These are phyloP conservation scores for Tuta absoluta DNA, from an alignment of 2,888 invertebrate species.

Conservation along the genomic window DNA sequence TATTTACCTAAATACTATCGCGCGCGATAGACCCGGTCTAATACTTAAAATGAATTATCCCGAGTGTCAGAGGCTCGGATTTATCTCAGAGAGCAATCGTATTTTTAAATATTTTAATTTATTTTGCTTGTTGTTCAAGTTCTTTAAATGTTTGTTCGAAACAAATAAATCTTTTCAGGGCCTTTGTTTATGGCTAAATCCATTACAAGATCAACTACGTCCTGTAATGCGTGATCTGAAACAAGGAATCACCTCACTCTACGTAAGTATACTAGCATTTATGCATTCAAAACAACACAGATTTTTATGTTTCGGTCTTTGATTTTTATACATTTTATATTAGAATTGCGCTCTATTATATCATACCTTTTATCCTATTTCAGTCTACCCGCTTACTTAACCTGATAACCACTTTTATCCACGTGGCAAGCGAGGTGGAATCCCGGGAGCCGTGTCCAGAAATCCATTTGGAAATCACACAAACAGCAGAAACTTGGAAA, in stretches of 20 bases:
- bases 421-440: conserved; percentile 59
- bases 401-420: conserved; percentile 65
- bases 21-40: too few species aligned
- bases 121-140: too few species aligned
- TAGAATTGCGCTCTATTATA: too few species aligned
- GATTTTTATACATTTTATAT: too few species aligned
- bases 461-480: conserved; percentile 52
- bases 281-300: too few species aligned
- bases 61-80: too few species aligned
- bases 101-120: too few species aligned
- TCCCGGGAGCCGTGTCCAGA: conserved; percentile 60
- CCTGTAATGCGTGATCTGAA: conserved; percentile 71
- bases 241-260: conserved; percentile 66
- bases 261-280: conserved; percentile 55
- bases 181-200: conserved; percentile 72
- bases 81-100: too few species aligned
- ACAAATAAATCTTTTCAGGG: conserved; percentile 51
- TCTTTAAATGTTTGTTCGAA: neutral
- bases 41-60: too few species aligned
- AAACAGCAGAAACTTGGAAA: conserved; percentile 60
- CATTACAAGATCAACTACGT: conserved; percentile 72
- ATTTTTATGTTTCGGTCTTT: too few species aligned
- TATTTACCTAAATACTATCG: too few species aligned
- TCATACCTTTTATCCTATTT: conserved; percentile 32
- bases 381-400: conserved; percentile 66